Percentiles rank a stretch among this genome's conserved stretches.
These are phyloP conservation scores for Pygoscelis adeliae DNA, from an alignment of 2,113 vertebrate genomes.

Conservation along the genomic window DNA sequence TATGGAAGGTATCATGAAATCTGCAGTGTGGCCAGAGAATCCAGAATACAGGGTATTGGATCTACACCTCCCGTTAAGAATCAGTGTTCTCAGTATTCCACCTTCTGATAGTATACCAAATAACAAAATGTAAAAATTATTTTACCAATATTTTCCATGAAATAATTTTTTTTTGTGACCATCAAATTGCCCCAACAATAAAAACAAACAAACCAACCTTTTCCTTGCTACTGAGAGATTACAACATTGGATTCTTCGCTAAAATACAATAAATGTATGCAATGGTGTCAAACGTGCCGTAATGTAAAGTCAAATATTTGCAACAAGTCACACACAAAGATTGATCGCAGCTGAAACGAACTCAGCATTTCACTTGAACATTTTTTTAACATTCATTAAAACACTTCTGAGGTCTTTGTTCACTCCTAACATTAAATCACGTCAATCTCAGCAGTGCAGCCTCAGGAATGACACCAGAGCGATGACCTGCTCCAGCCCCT, in stretches of 20 bases:
- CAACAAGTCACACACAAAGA: background rate
- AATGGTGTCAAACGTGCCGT: background rate
- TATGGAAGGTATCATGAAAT: background rate
- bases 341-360: background rate
- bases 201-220: background rate
- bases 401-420: background rate
- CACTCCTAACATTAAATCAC: background rate
- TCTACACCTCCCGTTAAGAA: background rate
- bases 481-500: background rate
- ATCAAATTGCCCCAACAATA: background rate
- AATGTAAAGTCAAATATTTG: background rate
- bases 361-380: background rate
- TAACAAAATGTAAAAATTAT: background rate
- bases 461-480: background rate
- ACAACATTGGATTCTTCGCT: background rate
- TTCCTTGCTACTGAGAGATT: background rate
- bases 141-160: background rate
- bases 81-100: background rate
- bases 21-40: background rate
- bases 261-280: background rate
- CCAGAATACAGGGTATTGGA: background rate
- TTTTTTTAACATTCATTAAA: background rate
- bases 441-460: background rate
- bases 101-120: background rate
- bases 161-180: background rate